Evolutionary conservation across 1,140 invertebrate species (phyloP), one percentile per base, ranked within the genome.

Genomic region (Nylanderia fulva): DNA sequence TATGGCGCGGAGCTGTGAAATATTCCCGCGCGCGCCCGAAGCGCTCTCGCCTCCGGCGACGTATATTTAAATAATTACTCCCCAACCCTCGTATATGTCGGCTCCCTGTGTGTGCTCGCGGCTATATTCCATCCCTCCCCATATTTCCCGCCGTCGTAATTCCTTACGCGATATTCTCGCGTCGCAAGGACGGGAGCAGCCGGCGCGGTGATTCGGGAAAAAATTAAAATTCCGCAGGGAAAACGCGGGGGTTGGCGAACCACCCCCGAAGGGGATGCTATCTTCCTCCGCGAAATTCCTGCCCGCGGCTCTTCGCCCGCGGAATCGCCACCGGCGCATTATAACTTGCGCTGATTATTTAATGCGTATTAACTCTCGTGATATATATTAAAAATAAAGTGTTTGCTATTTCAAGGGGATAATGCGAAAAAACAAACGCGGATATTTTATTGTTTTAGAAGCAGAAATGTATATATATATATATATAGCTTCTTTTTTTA

Each of bases 41-140:
- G 68, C 61, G 75, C 85, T 89, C 85, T 89, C 79, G 68, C 88
- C 74, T 54, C 27, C 72, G 74, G 48, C 74, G 75, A 85, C 88
- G 85, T 91, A 92, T 90, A 89, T 88, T 91, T 91, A 88, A 91
- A 90, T 91, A 92, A 92, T 91, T 86, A 89, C 77, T 82, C 84
- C 82, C 77, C 69, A 61, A 61, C 33, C 64, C 77, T 29, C 11
- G 52, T 29, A 24, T 79, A 24, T 29, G 24, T 60, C 63, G 61
- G n/a, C 52, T 33, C 48, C 42, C 18, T 36, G 21, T 52, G n/a
- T 24, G 52, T 15, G 64, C 84, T 6, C 64, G 36, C 7, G 39
- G 29, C 45, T 83, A 79, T 88, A 88, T 54, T 69, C 61, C 63
- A 27, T 13, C 29, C 29, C 68, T 60, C 33, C 63, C 27, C 69